A percentile compares a stretch with the other conserved stretches of the same genome.
These are phyloP conservation scores for Molanna angustata DNA, from an alignment of 2,888 invertebrate genomes.

Conservation along the genomic window DNA sequence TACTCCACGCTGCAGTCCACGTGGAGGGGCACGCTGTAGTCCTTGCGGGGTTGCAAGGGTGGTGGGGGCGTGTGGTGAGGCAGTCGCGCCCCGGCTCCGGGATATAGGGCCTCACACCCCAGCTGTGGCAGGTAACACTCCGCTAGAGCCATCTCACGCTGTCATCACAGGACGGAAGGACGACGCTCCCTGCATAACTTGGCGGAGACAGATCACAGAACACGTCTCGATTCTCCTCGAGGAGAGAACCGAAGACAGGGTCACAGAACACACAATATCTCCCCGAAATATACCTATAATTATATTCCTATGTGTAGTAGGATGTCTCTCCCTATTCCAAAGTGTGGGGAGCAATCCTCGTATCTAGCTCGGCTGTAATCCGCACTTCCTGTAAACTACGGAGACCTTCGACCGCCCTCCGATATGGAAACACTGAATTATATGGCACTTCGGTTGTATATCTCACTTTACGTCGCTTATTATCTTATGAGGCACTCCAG, in stretches of 20 bases:
- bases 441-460: conserved; percentile 1
- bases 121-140: conserved; percentile 42
- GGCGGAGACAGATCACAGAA: background rate
- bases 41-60: conserved; percentile 58
- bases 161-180: too few relatives aligned
- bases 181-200: background rate
- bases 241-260: background rate
- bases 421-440: background rate
- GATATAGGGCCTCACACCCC: conserved; percentile 40
- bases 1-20: conserved; percentile 91
- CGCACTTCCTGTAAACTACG: background rate
- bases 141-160: conserved; percentile 37
- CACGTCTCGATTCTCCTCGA: background rate
- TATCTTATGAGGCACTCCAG: conserved; percentile 13
- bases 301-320: too few relatives aligned
- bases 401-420: background rate
- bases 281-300: too few relatives aligned
- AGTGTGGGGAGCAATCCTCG: background rate
- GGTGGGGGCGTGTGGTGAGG: conserved; percentile 51
- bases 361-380: background rate
- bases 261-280: background rate
- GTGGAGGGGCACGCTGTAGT: conserved; percentile 82
- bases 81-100: conserved; percentile 39
- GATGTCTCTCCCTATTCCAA: background rate
- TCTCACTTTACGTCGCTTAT: conserved; percentile 10